Base-by-base conservation (phyloP, 2,888 invertebrate species). In the Nasonia oneida region DNA sequence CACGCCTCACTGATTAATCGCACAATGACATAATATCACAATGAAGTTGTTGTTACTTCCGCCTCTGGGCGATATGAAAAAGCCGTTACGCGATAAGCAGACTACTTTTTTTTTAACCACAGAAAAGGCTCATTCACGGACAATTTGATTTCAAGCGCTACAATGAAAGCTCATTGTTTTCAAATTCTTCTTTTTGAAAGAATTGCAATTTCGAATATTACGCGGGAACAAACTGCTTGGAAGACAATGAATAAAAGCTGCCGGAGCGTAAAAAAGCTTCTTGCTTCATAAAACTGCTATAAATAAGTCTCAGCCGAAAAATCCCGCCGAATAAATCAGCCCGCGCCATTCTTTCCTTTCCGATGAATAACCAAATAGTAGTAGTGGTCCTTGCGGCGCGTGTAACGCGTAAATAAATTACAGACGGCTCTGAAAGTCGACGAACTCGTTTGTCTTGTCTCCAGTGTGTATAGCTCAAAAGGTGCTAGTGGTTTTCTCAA, bases 21-120 rank as follows among this genome's bases (percentile, higher is more conserved):
- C 67, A 67, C 67, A 67, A 67, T 67, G 67, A 67, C 67, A 67
- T 67, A 67, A 67, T 67, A 67, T 67, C 67, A 67, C 67, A 67
- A 33, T 67, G 33, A 33, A 67, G 67, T 33, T 67, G 23, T 33
- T 33, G 67, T 67, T 67, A 29, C 67, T 29, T 67, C 67, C 67
- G 67, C 14, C 33, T 29, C 12, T 29, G n/a, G 4, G n/a, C 57
- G 67, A 67, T 67, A 67, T 29, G 33, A n/a, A 67, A 67, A 33
- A 14, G 8, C 4, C 29, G 67, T 67, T 67, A n/a, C 12, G 5
- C 23, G 67, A 67, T 67, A 67, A 67, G 33, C 57, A 29, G 15
- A 67, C 23, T 29, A 29, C 12, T 29, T 29, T 29, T 67, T 67
- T 23, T 23, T 61, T n/a, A 29, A 29, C 29, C 15, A 10, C 12